Percentiles rank a stretch among this genome's conserved stretches.
phyloP scores from a whole-genome alignment of 2,113 vertebrate genomes.

The Steatornis caripensis region DNA sequence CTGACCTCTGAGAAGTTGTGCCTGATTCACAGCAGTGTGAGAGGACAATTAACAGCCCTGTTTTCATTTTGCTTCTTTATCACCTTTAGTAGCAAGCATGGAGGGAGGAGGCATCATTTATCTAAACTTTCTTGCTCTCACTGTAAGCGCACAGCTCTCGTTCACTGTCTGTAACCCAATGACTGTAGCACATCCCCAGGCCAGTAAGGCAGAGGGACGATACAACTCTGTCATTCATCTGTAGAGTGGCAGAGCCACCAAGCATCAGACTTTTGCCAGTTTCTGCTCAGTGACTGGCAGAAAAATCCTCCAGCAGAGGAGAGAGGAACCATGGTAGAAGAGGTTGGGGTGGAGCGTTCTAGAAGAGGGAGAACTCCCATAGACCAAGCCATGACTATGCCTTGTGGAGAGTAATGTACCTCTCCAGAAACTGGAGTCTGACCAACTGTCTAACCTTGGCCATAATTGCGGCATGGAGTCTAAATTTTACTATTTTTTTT shows the following conservation, averaged over 20 bases:
- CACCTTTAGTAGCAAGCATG: background rate
- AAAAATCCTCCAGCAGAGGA: background rate
- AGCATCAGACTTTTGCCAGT: background rate
- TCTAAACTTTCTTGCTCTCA: background rate
- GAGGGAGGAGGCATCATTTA: background rate
- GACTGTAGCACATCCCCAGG: too few species aligned
- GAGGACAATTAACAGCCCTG: background rate
- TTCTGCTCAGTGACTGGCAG: background rate
- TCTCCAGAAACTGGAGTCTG: background rate
- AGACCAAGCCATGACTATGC: background rate
- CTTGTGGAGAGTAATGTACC: fast-evolving
- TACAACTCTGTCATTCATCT: background rate
- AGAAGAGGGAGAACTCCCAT: background rate
- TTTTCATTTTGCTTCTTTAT: background rate
- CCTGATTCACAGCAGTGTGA: background rate
- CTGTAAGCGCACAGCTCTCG: background rate
- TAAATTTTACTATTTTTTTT: background rate
- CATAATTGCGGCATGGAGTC: background rate
- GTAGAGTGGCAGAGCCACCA: background rate
- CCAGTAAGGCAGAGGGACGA: background rate
- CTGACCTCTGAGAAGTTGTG: background rate
- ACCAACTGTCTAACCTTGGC: background rate
- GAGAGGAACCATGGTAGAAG: background rate
- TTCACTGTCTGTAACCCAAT: background rate
- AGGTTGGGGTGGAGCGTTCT: fast-evolving